A percentile compares a stretch with the other conserved stretches of the same genome.
Evolutionary conservation across 2,888 invertebrate species (phyloP).

Genomic region (Acanthoscelides obtectus): DNA sequence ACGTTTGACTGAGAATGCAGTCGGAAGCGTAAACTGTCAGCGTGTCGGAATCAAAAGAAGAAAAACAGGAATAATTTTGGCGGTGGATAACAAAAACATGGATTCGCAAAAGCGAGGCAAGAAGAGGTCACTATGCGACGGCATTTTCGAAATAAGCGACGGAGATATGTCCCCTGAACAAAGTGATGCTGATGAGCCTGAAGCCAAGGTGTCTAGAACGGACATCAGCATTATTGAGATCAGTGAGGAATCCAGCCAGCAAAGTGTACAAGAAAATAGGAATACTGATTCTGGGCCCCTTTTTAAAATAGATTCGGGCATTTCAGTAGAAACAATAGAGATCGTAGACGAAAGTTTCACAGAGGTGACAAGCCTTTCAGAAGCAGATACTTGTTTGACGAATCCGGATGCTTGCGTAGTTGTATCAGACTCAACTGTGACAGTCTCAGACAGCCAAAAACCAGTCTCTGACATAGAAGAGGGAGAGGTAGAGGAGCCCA

Average conservation of each 20-base stretch:
- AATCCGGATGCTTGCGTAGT: neutral
- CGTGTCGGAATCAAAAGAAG: conserved; percentile 16
- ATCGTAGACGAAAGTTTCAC: neutral
- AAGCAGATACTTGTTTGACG: neutral
- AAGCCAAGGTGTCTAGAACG: conserved; percentile 23
- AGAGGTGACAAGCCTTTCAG: neutral
- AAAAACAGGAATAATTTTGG: neutral
- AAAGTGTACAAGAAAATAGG: conserved; percentile 10
- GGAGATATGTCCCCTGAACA: conserved; percentile 30
- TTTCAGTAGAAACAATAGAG: conserved; percentile 1
- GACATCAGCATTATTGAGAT: neutral
- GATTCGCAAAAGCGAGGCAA: conserved; percentile 16
- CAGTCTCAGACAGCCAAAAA: neutral
- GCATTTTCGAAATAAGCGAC: conserved; percentile 32
- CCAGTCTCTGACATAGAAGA: conserved; percentile 13
- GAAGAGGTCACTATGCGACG: conserved; percentile 25
- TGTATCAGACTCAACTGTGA: neutral
- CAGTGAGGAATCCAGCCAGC: conserved; percentile 19
- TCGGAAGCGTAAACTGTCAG: too few species aligned
- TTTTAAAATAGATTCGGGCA: neutral
- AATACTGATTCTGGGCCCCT: neutral
- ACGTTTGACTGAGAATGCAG: too few species aligned
- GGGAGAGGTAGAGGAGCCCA: conserved; percentile 19
- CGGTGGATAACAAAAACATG: neutral
- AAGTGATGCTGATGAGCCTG: conserved; percentile 24